Evolutionary conservation across 2,888 invertebrate species (phyloP), one percentile per base, ranked within the genome.

Genomic region (Rotaria magnacalcarata): DNA sequence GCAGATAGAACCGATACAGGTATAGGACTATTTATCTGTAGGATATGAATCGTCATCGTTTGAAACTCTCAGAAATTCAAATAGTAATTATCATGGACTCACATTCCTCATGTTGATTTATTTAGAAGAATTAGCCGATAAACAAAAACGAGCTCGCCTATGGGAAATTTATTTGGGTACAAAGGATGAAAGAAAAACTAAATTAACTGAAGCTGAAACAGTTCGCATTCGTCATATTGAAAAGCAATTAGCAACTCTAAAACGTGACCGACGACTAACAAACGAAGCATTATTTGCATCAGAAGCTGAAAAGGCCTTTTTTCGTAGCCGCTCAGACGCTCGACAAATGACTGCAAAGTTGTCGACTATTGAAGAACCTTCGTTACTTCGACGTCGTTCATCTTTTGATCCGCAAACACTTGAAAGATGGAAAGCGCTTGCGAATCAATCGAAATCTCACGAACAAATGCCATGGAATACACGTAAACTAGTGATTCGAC

Each of bases 51-150:
- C 34, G 34, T 34, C 34, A 34, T 34, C 34, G 2, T 34, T 34
- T 34, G 34, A 34, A 34, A 34, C 34, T 34, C 2, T 34, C 34
- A 34, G 34, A 34, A 1, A 34, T 34, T 1, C 34, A 34, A 34
- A 34, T 34, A 34, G 34, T 34, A 34, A 34, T 34, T 34, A 34
- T 34, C 34, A 2, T 34, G 34, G 34, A 34, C 34, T 34, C 34
- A 34, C 34, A 34, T 34, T 2, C 34, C 2, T 34, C 34, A 34
- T 34, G 34, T 34, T 34, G 34, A 34, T 34, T 8, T 34, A 16
- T 67, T 27, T 80, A 80, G 80, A 80, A 47, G 80, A 80, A 80
- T n/a, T 80, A 47, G 80, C 16, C 8, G 80, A 80, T 80, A 80
- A 80, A 80, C 43, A 80, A 47, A 80, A 80, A n/a, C 80, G 80